Percentiles rank a stretch among this genome's conserved stretches.
Evolutionary conservation across 1,140 invertebrate species (phyloP).

Genomic region (Arctopsyche grandis): DNA sequence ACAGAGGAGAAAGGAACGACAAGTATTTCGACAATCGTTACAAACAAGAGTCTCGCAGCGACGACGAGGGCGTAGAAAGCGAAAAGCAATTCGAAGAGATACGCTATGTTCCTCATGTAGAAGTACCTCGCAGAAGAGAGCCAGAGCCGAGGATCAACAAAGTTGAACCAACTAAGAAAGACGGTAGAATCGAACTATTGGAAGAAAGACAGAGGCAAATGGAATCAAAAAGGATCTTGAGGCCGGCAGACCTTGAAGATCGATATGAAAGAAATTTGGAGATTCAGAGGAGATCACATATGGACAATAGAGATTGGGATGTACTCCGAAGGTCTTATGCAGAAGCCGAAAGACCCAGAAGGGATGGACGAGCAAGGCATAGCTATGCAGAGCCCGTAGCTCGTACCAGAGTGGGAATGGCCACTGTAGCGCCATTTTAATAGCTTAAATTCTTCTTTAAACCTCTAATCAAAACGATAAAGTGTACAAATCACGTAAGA

Average conservation of each 20-base stretch:
- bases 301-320: constrained; percentile 61
- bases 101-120: constrained; percentile 51
- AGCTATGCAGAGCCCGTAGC: constrained; percentile 66
- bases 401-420: constrained; percentile 63
- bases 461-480: neutral
- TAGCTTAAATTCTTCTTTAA: neutral
- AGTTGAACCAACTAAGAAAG: constrained; percentile 56
- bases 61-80: constrained; percentile 54
- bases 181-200: constrained; percentile 63
- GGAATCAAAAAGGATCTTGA: constrained; percentile 59
- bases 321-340: constrained; percentile 48
- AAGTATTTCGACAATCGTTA: constrained; percentile 54
- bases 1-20: constrained; percentile 52
- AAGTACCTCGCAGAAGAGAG: constrained; percentile 45
- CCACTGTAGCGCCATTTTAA: constrained; percentile 61
- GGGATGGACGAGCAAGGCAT: constrained; percentile 64
- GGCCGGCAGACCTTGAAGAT: constrained; percentile 55
- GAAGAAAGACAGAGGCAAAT: constrained; percentile 64
- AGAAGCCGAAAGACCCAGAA: constrained; percentile 60
- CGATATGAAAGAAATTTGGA: constrained; percentile 59
- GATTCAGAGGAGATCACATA: constrained; percentile 61
- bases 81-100: constrained; percentile 55
- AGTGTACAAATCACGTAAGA: neutral
- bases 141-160: constrained; percentile 46
- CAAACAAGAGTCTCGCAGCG: constrained; percentile 53